Percentiles rank a stretch among this genome's conserved stretches.
These are phyloP conservation scores for Hydropsyche tenuis DNA, from an alignment of 1,140 invertebrate genomes.

Conservation along the genomic window DNA sequence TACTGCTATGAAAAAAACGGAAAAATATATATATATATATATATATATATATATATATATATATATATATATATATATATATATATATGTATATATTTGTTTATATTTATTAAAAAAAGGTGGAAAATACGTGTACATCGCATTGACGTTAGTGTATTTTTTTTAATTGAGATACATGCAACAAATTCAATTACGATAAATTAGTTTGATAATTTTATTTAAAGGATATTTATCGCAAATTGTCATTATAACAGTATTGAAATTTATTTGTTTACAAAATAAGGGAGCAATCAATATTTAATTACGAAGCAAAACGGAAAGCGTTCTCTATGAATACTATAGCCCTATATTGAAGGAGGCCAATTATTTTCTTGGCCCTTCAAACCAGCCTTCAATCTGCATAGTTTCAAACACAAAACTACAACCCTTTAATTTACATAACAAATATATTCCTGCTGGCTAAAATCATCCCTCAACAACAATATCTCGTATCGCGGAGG, in stretches of 20 bases:
- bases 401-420: constrained; percentile 24
- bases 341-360: not conserved
- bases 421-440: constrained; percentile 37
- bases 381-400: not conserved
- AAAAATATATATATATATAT: too few relatives aligned
- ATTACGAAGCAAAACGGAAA: constrained; percentile 10
- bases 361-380: not conserved
- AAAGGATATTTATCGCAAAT: too few relatives aligned
- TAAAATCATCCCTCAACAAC: constrained; percentile 14
- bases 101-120: too few relatives aligned
- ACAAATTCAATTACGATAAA: too few relatives aligned
- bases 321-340: not conserved
- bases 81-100: not conserved
- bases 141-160: too few relatives aligned
- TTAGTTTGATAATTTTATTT: too few relatives aligned
- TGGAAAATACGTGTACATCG: too few relatives aligned
- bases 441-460: constrained; percentile 14
- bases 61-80: not conserved
- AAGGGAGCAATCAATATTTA: constrained; percentile 2
- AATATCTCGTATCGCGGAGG: constrained; percentile 3
- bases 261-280: too few relatives aligned
- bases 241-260: too few relatives aligned
- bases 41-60: not conserved
- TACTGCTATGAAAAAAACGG: too few relatives aligned
- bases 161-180: too few relatives aligned